Base-by-base conservation (phyloP, 2,888 invertebrate species). In the Crocallis elinguaria region DNA sequence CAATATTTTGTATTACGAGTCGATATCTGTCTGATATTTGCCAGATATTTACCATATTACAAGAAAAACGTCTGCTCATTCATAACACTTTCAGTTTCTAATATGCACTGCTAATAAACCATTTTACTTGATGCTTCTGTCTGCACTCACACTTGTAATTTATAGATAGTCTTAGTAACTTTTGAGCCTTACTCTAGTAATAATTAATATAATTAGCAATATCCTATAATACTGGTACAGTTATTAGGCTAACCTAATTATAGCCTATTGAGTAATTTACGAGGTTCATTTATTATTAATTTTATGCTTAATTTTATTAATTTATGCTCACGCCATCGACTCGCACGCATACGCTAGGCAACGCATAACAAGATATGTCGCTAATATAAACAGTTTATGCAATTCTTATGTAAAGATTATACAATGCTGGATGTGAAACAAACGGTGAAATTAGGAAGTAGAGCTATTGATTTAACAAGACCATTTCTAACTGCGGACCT, bases 341-440 rank as follows among this genome's bases (percentile, higher is more conserved):
- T 48, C 29, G 33, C 49, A 52, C 52, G 44, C 52, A 54, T 38
- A 37, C 19, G 14, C 14, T 36, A 21, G 12, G 19, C 46, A 42
- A 36, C 32, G 42, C 56, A 30, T 57, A 51, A 45, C 45, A 45
- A 38, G 50, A 53, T 48, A 39, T 61, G 59, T 57, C 58, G 44
- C 49, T 49, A 49, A 57, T 41, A n/a, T 23, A 44, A 42, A 45
- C 36, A 14, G 41, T 58, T 56, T 59, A 56, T 49, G 59, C 42
- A 58, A 58, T 54, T 23, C 19, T 45, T 55, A 51, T 32, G 49
- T 38, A 49, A 45, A 46, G 21, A 21, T 55, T 59, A 52, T 43
- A 44, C 37, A 49, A 55, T 19, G 17, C 32, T 41, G 29, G 37
- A 38, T 17, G 51, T 48, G 29, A 39, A 39, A 50, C 38, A 35